phyloP scores from a whole-genome alignment of 2,113 vertebrate species.

The Smithornis capensis region DNA sequence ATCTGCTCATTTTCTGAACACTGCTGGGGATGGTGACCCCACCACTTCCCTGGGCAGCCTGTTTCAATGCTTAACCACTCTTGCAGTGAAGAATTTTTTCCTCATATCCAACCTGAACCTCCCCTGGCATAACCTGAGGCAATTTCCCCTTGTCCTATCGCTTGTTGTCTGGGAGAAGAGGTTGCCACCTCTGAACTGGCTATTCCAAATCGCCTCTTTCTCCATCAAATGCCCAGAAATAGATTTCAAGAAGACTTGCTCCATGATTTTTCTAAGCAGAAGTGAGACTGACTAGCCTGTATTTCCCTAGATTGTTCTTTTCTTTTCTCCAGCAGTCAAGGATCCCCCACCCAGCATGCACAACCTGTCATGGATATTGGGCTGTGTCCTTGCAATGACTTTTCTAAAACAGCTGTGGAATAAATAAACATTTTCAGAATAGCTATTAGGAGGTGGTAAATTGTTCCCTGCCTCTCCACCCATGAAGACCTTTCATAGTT shows the following conservation, averaged over 20 bases:
- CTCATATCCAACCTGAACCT: not conserved
- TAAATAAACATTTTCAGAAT: not conserved
- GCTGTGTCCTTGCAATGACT: not conserved
- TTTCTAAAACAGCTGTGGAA: not conserved
- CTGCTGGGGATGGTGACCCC: not conserved
- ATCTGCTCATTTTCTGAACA: too few species aligned
- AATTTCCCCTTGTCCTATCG: not conserved
- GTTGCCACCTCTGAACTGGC: not conserved
- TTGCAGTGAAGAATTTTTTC: not conserved
- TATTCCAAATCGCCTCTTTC: not conserved
- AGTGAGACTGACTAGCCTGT: not conserved
- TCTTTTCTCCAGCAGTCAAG: not conserved
- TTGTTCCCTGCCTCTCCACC: not conserved
- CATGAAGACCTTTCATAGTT: not conserved
- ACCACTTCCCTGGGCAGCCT: not conserved
- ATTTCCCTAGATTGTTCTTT: not conserved
- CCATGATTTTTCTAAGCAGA: not conserved
- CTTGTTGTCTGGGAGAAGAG: not conserved
- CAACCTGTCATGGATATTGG: not conserved
- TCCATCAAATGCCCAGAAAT: not conserved
- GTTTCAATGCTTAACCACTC: not conserved
- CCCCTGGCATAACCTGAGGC: not conserved
- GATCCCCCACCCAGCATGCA: not conserved
- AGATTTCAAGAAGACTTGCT: not conserved
- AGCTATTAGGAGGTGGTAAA: not conserved